Percentiles rank a stretch among this genome's conserved stretches.
Conservation (phyloP, 2,888 invertebrate species). For the Blastobasis adustella region DNA sequence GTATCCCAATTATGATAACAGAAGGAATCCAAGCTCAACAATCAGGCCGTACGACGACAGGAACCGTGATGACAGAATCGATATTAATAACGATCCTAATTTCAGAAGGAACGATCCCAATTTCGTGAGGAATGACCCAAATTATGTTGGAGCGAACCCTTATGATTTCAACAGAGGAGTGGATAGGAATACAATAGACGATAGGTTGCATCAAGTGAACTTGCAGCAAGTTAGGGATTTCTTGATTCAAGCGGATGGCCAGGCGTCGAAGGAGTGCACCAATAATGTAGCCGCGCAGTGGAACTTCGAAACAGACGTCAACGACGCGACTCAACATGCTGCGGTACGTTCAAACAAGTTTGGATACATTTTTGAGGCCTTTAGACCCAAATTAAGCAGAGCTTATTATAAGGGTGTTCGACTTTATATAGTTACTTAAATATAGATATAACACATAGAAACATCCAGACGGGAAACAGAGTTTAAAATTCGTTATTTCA, state of each 20-base stretch:
- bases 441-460: too few species aligned
- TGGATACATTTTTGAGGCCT: too few species aligned
- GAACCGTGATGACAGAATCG: constrained; percentile 60
- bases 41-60: constrained; percentile 43
- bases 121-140: constrained; percentile 62
- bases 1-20: constrained; percentile 52
- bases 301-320: constrained; percentile 92
- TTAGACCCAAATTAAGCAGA: too few species aligned
- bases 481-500: too few species aligned
- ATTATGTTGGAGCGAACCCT: constrained; percentile 56
- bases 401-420: too few species aligned
- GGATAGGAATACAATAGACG: constrained; percentile 50
- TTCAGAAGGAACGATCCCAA: constrained; percentile 69
- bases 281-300: constrained; percentile 92
- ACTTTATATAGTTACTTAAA: too few species aligned
- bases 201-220: constrained; percentile 57
- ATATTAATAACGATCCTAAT: constrained; percentile 61
- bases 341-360: constrained; percentile 78
- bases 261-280: constrained; percentile 87
- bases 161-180: constrained; percentile 56
- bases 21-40: constrained; percentile 46
- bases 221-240: constrained; percentile 72
- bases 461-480: too few species aligned
- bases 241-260: constrained; percentile 81
- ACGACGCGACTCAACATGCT: constrained; percentile 86